Conservation (phyloP, 2,888 invertebrate genomes). For the Nomada goodeniana region DNA sequence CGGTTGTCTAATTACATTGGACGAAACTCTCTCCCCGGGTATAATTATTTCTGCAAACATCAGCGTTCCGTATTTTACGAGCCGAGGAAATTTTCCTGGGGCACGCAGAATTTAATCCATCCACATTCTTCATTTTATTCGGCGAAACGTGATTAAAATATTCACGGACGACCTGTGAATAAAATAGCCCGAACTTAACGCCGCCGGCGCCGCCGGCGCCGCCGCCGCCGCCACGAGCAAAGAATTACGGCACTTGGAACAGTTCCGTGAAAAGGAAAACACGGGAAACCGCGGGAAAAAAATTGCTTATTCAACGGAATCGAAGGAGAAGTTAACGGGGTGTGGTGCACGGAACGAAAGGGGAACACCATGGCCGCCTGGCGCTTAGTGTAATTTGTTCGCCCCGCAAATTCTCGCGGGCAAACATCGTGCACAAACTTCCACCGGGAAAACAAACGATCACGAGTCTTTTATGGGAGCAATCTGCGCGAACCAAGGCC, state of each 20-base stretch:
- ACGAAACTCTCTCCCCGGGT: neutral
- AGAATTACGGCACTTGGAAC: slow-evolving; percentile 7
- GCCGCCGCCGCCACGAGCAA: neutral
- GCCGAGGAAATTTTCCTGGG: neutral
- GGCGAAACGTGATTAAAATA: neutral
- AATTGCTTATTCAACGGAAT: slow-evolving; percentile 16
- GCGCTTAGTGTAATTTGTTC: slow-evolving; percentile 53
- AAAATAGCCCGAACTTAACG: neutral
- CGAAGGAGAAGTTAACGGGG: slow-evolving; percentile 1
- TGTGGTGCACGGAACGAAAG: neutral
- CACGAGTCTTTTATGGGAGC: slow-evolving; percentile 54
- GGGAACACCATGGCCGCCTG: neutral
- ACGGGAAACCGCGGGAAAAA: neutral
- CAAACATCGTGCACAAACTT: slow-evolving; percentile 36
- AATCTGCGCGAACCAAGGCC: slow-evolving; percentile 45
- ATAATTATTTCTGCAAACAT: neutral
- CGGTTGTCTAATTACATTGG: neutral
- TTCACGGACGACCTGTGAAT: neutral
- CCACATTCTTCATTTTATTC: neutral
- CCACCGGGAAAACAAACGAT: slow-evolving; percentile 46
- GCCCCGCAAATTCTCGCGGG: slow-evolving; percentile 40
- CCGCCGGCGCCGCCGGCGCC: too few relatives aligned
- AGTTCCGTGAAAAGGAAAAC: slow-evolving; percentile 6
- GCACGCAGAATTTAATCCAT: neutral
- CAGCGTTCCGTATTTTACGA: neutral